Percentiles rank a stretch among this genome's conserved stretches.
phyloP scores from a whole-genome alignment of 1,140 invertebrate species.

The Cydia fagiglandana region DNA sequence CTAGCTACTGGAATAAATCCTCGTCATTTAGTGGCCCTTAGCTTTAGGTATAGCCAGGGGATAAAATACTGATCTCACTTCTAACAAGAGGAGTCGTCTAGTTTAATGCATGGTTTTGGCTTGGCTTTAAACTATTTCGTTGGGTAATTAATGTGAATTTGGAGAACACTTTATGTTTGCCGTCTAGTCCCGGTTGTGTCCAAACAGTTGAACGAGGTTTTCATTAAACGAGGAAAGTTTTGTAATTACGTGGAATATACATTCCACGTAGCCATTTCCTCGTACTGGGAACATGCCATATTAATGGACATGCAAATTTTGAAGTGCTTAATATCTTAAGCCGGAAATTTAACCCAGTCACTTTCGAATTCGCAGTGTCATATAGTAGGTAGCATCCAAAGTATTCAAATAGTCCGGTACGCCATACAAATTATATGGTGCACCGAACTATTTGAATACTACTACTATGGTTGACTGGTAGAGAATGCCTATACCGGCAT shows the following conservation, averaged over 20 bases:
- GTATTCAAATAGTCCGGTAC: no score
- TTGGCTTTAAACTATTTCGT: neutral
- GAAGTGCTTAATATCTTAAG: neutral
- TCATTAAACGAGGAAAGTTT: constrained; percentile 1
- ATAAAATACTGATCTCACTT: neutral
- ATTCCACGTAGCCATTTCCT: neutral
- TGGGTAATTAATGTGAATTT: neutral
- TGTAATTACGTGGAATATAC: neutral
- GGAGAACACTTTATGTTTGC: neutral
- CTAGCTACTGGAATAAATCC: neutral
- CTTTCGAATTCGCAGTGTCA: no score
- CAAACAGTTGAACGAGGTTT: neutral
- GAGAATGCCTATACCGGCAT: no score
- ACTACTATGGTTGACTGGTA: no score
- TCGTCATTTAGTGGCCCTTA: neutral
- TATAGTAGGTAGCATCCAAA: no score
- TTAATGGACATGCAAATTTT: neutral
- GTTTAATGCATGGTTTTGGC: neutral
- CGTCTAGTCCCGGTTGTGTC: neutral
- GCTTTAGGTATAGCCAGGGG: neutral
- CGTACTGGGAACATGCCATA: neutral
- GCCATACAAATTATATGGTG: no score
- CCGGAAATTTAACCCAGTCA: neutral
- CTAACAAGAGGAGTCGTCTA: neutral
- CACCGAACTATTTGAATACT: no score